A percentile compares a stretch with the other conserved stretches of the same genome.
Evolutionary conservation across 2,113 vertebrate genomes (phyloP).

Genomic region (Chloropsis cyanopogon): DNA sequence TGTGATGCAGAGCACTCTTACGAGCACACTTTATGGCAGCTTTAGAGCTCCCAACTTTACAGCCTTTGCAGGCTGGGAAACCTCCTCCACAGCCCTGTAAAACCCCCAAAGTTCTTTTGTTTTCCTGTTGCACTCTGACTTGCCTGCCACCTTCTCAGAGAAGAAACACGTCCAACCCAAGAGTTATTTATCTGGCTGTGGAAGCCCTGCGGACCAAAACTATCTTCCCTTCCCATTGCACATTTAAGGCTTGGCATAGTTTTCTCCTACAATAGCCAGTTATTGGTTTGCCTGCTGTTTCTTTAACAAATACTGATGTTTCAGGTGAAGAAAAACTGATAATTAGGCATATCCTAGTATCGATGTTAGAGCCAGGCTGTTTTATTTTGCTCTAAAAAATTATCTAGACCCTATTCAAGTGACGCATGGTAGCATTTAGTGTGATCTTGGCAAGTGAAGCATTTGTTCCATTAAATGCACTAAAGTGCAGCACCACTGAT

Average conservation of each 20-base stretch:
- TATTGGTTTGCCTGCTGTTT: neutral
- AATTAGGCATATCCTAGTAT: neutral
- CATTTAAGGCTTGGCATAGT: neutral
- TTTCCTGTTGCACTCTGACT: neutral
- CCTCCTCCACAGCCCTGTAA: neutral
- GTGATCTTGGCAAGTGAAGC: neutral
- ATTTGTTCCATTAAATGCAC: neutral
- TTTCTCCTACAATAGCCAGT: neutral
- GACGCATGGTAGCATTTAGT: neutral
- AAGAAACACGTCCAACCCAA: neutral
- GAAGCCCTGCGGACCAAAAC: neutral
- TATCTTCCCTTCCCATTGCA: neutral
- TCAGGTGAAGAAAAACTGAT: neutral
- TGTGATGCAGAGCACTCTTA: neutral
- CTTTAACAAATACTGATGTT: neutral
- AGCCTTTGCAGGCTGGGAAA: slow-evolving; percentile 4
- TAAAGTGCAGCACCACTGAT: neutral
- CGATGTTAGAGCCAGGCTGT: neutral
- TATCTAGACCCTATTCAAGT: neutral
- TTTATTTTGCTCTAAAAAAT: neutral
- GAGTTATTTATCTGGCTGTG: neutral
- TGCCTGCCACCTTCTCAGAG: neutral
- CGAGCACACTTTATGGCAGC: neutral
- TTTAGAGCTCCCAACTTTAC: neutral
- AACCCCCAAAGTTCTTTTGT: neutral